Evolutionary conservation across 2,888 invertebrate genomes (phyloP).

Genomic region (Cloeon dipterum): DNA sequence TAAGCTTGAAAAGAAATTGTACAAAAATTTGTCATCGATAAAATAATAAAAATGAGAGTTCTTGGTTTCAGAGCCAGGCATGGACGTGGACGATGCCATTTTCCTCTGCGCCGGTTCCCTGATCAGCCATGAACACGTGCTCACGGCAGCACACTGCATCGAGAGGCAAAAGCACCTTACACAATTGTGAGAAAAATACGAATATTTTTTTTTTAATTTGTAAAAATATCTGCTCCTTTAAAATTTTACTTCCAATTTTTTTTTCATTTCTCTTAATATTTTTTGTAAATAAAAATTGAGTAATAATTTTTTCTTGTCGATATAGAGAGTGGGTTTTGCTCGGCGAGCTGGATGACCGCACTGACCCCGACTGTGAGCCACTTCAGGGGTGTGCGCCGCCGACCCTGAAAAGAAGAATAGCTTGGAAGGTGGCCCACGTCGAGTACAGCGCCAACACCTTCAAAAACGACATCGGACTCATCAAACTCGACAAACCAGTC

Average conservation of each 20-base stretch:
- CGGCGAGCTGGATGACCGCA: slow-evolving; percentile 10
- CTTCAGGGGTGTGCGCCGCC: slow-evolving; percentile 7
- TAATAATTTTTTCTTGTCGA: too few relatives aligned
- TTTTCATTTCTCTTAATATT: too few relatives aligned
- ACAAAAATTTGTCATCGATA: too few relatives aligned
- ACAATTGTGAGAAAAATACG: slow-evolving; percentile 3
- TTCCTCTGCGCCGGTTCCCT: slow-evolving; percentile 7
- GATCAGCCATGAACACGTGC: slow-evolving; percentile 5
- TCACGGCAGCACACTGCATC: slow-evolving; percentile 7
- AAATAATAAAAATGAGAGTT: too few relatives aligned
- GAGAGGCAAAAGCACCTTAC: slow-evolving; percentile 8
- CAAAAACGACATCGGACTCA: slow-evolving; percentile 10
- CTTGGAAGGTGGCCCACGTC: slow-evolving; percentile 6
- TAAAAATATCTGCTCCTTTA: too few relatives aligned
- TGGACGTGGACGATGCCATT: too few relatives aligned
- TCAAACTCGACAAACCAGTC: slow-evolving; percentile 7
- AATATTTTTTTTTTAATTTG: background rate
- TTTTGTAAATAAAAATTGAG: background rate
- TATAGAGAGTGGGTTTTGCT: slow-evolving; percentile 9
- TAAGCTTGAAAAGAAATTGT: too few relatives aligned
- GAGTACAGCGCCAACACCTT: slow-evolving; percentile 8
- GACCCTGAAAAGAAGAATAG: slow-evolving; percentile 7
- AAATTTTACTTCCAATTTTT: too few relatives aligned
- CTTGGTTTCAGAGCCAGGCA: too few relatives aligned
- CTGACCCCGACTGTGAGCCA: slow-evolving; percentile 9